Base-by-base conservation (phyloP, 2,888 invertebrate species). In the Apamea sordens region DNA sequence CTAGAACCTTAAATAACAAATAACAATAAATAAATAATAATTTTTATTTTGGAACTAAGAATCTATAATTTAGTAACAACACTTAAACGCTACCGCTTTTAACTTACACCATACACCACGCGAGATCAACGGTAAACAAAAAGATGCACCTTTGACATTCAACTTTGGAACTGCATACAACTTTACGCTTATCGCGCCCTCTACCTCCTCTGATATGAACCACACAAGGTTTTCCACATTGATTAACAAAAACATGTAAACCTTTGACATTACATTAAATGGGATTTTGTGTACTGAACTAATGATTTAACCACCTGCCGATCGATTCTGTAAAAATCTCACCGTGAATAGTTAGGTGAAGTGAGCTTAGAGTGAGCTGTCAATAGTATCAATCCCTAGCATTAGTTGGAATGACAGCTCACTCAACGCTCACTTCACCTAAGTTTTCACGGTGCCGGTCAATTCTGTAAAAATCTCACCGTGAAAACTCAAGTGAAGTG, bases 101-200 rank as follows among this genome's bases (percentile, higher is more conserved):
- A 21, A 64, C 73, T 53, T 79, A 13, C 7, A 73, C 83, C 81
- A 85, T 13, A 74, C 85, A 75, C 76, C 44, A 63, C 61, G 73
- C 82, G 70, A 81, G 81, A 86, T 86, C 86, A 88, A 88, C 88
- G 77, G 88, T 87, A 83, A 74, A 84, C 88, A 80, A 88, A 88
- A 88, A 88, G 86, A 82, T 87, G 80, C 73, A 84, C 81, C 87
- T 86, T 84, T 88, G 88, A 83, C 87, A 84, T 88, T 88, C 63
- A 80, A 83, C 81, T 86, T 86, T 83, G 75, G 50, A 82, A 83
- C 78, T 80, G 79, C 84, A 83, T 73, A 24, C 65, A 79, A 64
- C 41, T 44, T 53, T 13, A 53, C 79, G 73, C 79, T 47, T 41
- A 41, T 50, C 63, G 68, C 67, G 1, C 1, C 18, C 76, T 84